phyloP scores from a whole-genome alignment of 2,113 vertebrate species.

The Lates calcarifer region DNA sequence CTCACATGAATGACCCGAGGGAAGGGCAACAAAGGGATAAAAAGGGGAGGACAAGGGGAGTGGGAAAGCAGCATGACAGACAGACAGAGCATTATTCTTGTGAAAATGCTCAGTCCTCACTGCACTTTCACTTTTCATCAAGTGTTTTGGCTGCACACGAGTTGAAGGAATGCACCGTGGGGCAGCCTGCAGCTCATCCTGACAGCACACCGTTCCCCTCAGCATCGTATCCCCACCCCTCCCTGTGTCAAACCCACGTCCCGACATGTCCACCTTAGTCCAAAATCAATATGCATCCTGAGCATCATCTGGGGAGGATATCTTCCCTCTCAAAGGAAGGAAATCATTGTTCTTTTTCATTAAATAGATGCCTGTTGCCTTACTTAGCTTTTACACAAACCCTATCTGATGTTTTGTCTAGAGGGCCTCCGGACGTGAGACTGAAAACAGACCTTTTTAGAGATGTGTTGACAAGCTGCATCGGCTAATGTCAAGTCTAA shows the following conservation, averaged over 20 bases:
- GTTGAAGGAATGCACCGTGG: conserved; percentile 80
- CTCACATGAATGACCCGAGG: conserved; percentile 67
- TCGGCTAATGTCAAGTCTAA: conserved; percentile 33
- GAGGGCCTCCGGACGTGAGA: conserved; percentile 1
- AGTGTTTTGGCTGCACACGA: conserved; percentile 67
- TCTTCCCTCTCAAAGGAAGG: background rate
- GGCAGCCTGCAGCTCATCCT: conserved; percentile 70
- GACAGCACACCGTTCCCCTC: conserved; percentile 35
- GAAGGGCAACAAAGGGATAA: conserved; percentile 47
- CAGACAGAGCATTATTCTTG: conserved; percentile 44
- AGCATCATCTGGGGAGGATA: conserved; percentile 17
- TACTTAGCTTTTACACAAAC: conserved; percentile 5
- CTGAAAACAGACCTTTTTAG: conserved; percentile 19
- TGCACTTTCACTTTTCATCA: conserved; percentile 77
- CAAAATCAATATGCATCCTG: conserved; percentile 24
- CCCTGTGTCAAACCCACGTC: conserved; percentile 51
- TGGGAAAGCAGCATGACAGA: conserved; percentile 43
- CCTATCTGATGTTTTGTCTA: background rate
- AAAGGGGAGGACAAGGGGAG: conserved; percentile 29
- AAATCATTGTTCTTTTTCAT: background rate
- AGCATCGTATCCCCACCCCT: conserved; percentile 24
- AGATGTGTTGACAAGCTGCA: conserved; percentile 26
- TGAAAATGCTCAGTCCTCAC: conserved; percentile 60
- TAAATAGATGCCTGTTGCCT: background rate
- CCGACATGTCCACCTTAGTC: conserved; percentile 68